These are phyloP conservation scores for Pterocles burchelli DNA, from an alignment of 2,113 vertebrate genomes.

Conservation along the genomic window DNA sequence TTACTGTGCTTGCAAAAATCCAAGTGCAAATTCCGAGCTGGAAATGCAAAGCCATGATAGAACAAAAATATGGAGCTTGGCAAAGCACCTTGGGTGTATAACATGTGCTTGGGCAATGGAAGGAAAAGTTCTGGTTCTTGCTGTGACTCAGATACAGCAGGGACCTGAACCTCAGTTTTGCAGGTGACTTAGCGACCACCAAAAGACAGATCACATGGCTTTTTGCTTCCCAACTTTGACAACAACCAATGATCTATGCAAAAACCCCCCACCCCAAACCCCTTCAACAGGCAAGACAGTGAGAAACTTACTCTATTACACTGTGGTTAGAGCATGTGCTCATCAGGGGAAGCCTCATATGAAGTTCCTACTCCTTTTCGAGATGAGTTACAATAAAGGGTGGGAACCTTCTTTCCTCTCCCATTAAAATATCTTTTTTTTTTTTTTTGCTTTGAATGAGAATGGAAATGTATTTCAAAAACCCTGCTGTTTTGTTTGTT, in stretches of 20 bases:
- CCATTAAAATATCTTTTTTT: not conserved
- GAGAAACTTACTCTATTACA: not conserved
- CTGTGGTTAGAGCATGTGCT: not conserved
- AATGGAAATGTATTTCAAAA: not conserved
- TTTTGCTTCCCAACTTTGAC: not conserved
- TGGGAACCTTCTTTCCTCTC: not conserved
- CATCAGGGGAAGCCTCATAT: not conserved
- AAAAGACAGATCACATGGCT: rapidly evolving
- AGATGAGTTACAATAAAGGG: not conserved
- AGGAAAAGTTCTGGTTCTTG: not conserved
- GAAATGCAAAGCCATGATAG: not conserved
- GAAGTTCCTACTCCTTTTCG: not conserved
- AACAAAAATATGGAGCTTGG: not conserved
- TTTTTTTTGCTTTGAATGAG: not conserved
- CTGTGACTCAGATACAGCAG: not conserved
- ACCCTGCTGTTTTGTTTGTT: not conserved
- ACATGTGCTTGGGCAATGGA: not conserved
- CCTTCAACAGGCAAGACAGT: not conserved
- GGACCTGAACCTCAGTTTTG: not conserved
- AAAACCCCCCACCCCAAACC: not conserved
- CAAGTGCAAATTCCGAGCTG: not conserved
- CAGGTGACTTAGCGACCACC: not conserved
- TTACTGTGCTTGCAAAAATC: not conserved
- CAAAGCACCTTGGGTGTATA: not conserved
- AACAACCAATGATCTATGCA: not conserved